These are phyloP conservation scores for Eptatretus atami DNA, from an alignment of 2,797 vertebrate genomes.

Conservation along the genomic window DNA sequence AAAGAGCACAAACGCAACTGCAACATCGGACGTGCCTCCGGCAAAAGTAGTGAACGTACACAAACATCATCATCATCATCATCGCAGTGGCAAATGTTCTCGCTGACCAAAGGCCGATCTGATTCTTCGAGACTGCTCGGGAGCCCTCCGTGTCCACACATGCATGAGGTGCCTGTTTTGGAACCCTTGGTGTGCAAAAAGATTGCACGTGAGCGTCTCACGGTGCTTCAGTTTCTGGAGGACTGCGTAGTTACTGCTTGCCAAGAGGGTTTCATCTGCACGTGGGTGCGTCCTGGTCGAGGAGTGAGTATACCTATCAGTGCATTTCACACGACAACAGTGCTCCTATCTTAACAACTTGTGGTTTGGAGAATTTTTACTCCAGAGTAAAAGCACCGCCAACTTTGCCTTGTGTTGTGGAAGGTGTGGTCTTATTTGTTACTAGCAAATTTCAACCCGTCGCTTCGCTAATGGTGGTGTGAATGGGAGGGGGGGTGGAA, in stretches of 20 bases:
- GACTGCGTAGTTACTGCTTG: constrained; percentile 70
- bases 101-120: constrained; percentile 23
- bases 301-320: constrained; percentile 18
- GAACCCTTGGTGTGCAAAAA: constrained; percentile 74
- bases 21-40: constrained; percentile 44
- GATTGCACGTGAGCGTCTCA: constrained; percentile 53
- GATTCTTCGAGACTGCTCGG: constrained; percentile 47
- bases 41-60: constrained; percentile 28
- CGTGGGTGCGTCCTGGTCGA: constrained; percentile 53
- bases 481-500: no score
- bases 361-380: no score
- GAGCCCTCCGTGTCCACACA: constrained; percentile 43
- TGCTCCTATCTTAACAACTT: no score
- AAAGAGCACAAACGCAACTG: constrained; percentile 68
- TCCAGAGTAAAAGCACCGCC: no score
- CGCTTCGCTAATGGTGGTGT: no score
- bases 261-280: constrained; percentile 60
- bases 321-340: no score
- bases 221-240: constrained; percentile 55
- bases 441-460: no score
- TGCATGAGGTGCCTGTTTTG: constrained; percentile 51
- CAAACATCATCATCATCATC: no score
- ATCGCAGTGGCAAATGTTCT: constrained; percentile 18
- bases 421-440: no score
- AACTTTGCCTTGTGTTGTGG: no score